Evolutionary conservation across 92 coral and sea anemone species (phyloP).

Genomic region (Bergia puertoricense): DNA sequence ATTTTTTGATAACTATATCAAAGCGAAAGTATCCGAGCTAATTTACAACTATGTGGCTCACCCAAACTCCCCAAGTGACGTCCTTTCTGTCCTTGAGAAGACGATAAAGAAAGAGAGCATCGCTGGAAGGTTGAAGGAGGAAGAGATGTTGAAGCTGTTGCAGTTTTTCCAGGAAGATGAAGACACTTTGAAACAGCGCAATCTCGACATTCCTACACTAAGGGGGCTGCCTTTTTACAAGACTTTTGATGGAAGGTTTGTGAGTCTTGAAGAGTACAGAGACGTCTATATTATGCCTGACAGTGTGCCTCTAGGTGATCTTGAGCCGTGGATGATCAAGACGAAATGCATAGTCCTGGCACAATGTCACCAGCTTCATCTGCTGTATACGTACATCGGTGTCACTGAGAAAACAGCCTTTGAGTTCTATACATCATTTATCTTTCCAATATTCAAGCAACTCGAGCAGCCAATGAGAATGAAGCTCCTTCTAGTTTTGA

Average conservation of each 20-base stretch:
- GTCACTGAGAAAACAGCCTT: constrained; percentile 31
- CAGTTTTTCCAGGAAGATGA: constrained; percentile 52
- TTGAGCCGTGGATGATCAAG: constrained; percentile 31
- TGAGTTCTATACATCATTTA: constrained; percentile 44
- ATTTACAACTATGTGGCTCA: constrained; percentile 50
- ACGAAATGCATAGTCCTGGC: constrained; percentile 36
- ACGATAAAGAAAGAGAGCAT: constrained; percentile 28
- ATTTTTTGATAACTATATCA: neutral
- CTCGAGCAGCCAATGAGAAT: constrained; percentile 31
- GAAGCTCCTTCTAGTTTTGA: constrained; percentile 17
- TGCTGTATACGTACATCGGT: constrained; percentile 41
- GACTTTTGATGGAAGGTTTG: constrained; percentile 40
- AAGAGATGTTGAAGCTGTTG: constrained; percentile 42
- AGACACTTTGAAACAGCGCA: constrained; percentile 23
- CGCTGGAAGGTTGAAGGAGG: constrained; percentile 15
- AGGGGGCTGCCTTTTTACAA: constrained; percentile 57
- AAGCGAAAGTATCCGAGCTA: constrained; percentile 16
- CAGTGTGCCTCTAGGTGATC: constrained; percentile 42
- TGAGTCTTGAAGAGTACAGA: constrained; percentile 26
- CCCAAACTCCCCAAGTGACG: constrained; percentile 49
- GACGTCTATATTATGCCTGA: constrained; percentile 44
- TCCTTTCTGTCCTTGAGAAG: constrained; percentile 45
- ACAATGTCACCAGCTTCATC: constrained; percentile 35
- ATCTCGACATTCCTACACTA: constrained; percentile 25
- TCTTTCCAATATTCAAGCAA: constrained; percentile 42